Percentiles rank a stretch among this genome's conserved stretches.
Conservation (phyloP, 1,140 invertebrate species). For the Nautilus pompilius region DNA sequence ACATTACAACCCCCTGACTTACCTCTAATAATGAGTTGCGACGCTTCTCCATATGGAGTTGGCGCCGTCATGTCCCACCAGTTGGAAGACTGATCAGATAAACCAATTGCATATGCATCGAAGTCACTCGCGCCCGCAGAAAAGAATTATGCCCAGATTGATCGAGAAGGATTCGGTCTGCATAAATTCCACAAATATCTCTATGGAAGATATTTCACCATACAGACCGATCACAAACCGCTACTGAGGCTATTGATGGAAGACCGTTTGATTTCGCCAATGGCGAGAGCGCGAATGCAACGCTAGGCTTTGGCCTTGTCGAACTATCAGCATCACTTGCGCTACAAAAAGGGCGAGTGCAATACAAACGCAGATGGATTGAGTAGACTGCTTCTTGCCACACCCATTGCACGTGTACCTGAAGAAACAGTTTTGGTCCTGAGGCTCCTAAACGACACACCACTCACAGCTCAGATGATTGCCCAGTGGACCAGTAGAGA, state of each 20-base stretch:
- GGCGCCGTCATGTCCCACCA: conserved; percentile 56
- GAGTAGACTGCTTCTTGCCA: too few species aligned
- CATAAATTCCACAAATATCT: conserved; percentile 59
- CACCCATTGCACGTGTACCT: too few species aligned
- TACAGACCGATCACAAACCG: conserved; percentile 58
- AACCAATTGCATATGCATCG: conserved; percentile 56
- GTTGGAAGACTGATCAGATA: conserved; percentile 35
- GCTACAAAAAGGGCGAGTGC: too few species aligned
- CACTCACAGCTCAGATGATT: too few species aligned
- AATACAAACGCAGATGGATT: too few species aligned
- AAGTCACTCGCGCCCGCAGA: conserved; percentile 53
- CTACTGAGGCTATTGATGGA: conserved; percentile 50
- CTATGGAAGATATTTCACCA: conserved; percentile 50
- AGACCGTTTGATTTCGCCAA: conserved; percentile 38
- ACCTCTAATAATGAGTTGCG: too few species aligned
- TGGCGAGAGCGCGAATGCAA: conserved; percentile 37
- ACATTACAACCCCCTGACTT: conserved; percentile 49
- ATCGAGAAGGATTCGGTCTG: conserved; percentile 60
- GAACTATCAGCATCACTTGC: too few species aligned
- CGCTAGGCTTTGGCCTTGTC: conserved; percentile 35
- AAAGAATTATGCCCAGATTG: conserved; percentile 58
- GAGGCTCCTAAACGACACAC: too few species aligned
- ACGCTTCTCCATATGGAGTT: too few species aligned
- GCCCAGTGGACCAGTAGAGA: too few species aligned
- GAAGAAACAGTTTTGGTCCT: too few species aligned